A percentile compares a stretch with the other conserved stretches of the same genome.
These are phyloP conservation scores for Acipenser oxyrinchus DNA, from an alignment of 2,797 vertebrate genomes.

Conservation along the genomic window DNA sequence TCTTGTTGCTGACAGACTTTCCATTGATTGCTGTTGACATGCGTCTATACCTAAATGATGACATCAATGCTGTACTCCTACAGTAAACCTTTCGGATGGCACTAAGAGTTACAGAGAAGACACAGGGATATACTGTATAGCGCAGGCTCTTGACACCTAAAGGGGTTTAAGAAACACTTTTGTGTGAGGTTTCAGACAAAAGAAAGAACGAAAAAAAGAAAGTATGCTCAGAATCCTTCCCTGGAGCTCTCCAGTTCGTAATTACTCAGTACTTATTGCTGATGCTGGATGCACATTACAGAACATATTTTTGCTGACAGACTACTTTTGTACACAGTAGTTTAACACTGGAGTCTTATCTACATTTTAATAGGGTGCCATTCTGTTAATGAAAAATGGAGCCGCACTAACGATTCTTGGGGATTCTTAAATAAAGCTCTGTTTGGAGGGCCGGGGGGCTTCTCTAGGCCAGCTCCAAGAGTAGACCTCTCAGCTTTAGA, in stretches of 20 bases:
- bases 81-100: too few relatives aligned
- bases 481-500: too few relatives aligned
- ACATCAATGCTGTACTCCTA: too few relatives aligned
- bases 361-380: conserved; percentile 9
- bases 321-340: conserved; percentile 9
- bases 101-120: too few relatives aligned
- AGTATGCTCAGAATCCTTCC: neutral
- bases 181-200: neutral
- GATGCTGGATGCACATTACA: neutral
- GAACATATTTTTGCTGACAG: neutral
- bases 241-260: neutral
- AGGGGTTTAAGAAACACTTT: too few relatives aligned
- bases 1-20: too few relatives aligned
- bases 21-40: too few relatives aligned
- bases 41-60: too few relatives aligned
- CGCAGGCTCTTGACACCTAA: too few relatives aligned
- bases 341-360: conserved; percentile 6
- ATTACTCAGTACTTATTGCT: neutral
- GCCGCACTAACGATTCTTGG: neutral
- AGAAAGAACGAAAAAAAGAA: neutral
- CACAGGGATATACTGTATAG: too few relatives aligned
- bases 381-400: conserved; percentile 13
- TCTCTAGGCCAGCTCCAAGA: too few relatives aligned
- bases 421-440: neutral
- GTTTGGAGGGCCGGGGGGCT: too few relatives aligned